Conservation (phyloP, 1,140 invertebrate species). For the Aphis gossypii region DNA sequence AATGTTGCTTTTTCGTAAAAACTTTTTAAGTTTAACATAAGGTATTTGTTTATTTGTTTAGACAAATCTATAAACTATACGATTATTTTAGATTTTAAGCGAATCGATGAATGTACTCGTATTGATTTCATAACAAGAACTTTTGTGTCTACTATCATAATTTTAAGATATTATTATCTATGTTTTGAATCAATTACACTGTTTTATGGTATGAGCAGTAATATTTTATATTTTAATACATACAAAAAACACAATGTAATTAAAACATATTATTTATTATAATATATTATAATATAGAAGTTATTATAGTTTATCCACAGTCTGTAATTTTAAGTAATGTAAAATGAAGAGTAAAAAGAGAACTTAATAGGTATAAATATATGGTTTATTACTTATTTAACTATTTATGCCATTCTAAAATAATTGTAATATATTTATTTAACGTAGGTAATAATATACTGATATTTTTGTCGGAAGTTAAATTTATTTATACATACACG, state of each 20-base stretch:
- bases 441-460: not conserved
- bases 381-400: not conserved
- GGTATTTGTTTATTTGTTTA: not conserved
- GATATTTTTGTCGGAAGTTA: not conserved
- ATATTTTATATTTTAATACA: not conserved
- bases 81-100: not conserved
- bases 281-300: not conserved
- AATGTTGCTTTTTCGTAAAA: not conserved
- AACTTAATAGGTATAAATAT: not conserved
- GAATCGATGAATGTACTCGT: too few relatives aligned
- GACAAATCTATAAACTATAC: not conserved
- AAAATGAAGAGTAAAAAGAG: not conserved
- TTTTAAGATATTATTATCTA: too few relatives aligned
- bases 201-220: too few relatives aligned
- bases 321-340: not conserved
- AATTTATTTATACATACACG: not conserved
- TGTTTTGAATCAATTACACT: too few relatives aligned
- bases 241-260: not conserved
- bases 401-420: not conserved
- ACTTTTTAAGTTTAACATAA: not conserved
- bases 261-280: not conserved
- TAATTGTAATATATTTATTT: not conserved
- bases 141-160: too few relatives aligned
- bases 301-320: not conserved
- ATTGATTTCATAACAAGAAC: too few relatives aligned